Evolutionary conservation across 1,140 invertebrate species (phyloP), one percentile per base, ranked within the genome.

Genomic region (Nasonia longicornis): DNA sequence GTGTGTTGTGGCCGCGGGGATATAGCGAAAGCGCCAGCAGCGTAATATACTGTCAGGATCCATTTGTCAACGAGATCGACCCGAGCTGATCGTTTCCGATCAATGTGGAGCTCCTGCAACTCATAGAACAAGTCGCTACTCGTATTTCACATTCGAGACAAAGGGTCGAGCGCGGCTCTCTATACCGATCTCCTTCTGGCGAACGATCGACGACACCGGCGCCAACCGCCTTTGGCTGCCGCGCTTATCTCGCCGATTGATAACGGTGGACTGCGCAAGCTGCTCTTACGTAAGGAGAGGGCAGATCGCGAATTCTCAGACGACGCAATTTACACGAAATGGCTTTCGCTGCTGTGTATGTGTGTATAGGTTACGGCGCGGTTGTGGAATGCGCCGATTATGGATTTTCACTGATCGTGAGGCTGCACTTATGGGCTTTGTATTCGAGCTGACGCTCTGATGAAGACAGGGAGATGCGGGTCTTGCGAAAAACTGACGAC

Each of bases 51-150:
- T 42, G 72, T 58, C 52, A 22, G 31, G 31, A 66, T 76, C 74
- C 74, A 77, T 66, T 77, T 66, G 74, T 77, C 63, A 48, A 26
- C 14, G 35, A 12, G 35, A 77, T 66, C 52, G 29, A 16, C 29
- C 29, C 45, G 48, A 31, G 16, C 29, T 0, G 38, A 48, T n/a
- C 14, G 26, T 74, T 74, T 74, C n/a, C 29, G 22, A 74, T 88
- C 10, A 87, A 88, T 75, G 8, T 86, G 87, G 26, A 3, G 35
- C 87, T 88, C 81, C 88, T 87, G 0, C 86, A 85, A 0, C 14
- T 84, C 29, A n/a, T 38, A 71, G 3, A n/a, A 7, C 42, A 82
- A 82, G 83, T 83, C 26, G 83, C 81, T 78, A 83, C 80, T 85
- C 82, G 80, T 86, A 86, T 85, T 85, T 85, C 84, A 86, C 82